Base-by-base conservation (phyloP, 1,140 invertebrate genomes). In the Brachionus angularis region DNA sequence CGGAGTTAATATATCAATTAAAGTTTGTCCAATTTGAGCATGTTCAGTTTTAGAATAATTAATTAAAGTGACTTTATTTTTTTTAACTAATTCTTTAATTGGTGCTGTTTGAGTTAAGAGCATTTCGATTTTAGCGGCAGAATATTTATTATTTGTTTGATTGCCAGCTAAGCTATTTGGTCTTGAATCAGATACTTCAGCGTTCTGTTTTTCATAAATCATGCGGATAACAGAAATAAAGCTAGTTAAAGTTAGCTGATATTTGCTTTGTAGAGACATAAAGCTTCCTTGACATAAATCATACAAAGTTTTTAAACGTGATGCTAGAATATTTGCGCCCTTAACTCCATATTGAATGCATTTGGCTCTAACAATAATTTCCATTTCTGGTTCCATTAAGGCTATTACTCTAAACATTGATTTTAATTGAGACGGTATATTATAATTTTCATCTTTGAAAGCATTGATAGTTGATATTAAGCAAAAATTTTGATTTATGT, bases 261-360 rank as follows among this genome's bases (percentile, higher is more conserved):
- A 64, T 46, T 64, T 47, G 58, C 42, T 64, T 46, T 46, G 39
- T 29, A 64, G 21, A 27, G 58, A 64, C 39, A 46, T 36, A 10
- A 70, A 42, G 23, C 33, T 70, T 3, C 29, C 46, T 53, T 67
- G 62, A 29, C 62, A 67, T n/a, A 80, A 73, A 47, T 80, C 77
- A 14, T 75, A 67, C 7, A 82, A 70, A 27, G 79, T 75, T 62
- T 79, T 79, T 3, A 82, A 75, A 53, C 79, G 73, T 3, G 73
- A 74, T 2, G 76, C 79, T 8, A 82, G 75, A 1, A 80, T 74
- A 14, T 70, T 64, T 14, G 79, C 76, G 33, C 75, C 76, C 44
- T 77, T 75, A 74, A 81, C 78, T 25, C 79, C 79, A 72, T 77
- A 64, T 4, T 77, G 73, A 7, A 77, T 74, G 73, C 79, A 80